A percentile compares a stretch with the other conserved stretches of the same genome.
phyloP scores from a whole-genome alignment of 1,140 invertebrate species.

The Trichoplusia ni region DNA sequence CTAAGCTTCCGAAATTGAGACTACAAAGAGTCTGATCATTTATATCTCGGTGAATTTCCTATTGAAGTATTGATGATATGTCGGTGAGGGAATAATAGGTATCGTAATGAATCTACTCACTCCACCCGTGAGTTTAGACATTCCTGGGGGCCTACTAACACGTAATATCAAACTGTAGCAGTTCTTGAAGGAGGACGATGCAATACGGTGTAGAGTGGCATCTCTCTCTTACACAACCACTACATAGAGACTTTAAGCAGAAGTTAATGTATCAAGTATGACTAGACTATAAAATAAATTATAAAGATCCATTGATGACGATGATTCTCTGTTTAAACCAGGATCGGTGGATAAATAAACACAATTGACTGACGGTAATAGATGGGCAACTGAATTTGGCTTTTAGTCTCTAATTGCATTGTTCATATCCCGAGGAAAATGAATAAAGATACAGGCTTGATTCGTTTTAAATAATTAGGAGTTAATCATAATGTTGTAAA shows the following conservation, averaged over 20 bases:
- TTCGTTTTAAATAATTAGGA: too few relatives aligned
- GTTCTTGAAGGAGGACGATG: too few relatives aligned
- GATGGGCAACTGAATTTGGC: neutral
- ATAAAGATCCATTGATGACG: neutral
- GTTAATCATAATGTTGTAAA: too few relatives aligned
- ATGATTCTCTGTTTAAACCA: neutral
- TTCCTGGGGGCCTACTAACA: neutral
- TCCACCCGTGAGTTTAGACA: neutral
- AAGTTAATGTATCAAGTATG: too few relatives aligned
- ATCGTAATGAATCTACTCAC: conserved; percentile 3
- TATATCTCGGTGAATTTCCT: conserved; percentile 16
- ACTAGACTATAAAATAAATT: neutral
- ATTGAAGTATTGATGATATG: conserved; percentile 11
- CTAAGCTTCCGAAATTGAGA: conserved; percentile 38
- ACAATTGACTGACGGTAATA: neutral
- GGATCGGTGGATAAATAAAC: neutral
- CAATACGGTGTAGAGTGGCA: too few relatives aligned
- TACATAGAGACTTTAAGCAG: too few relatives aligned
- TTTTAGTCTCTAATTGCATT: too few relatives aligned
- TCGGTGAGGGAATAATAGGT: conserved; percentile 10
- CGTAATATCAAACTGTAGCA: too few relatives aligned
- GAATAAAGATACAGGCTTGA: too few relatives aligned
- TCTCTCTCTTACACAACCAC: too few relatives aligned
- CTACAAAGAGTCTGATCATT: conserved; percentile 19
- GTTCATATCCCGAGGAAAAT: too few relatives aligned